Evolutionary conservation across 2,113 vertebrate species (phyloP).

Genomic region (Glaucomys volans): DNA sequence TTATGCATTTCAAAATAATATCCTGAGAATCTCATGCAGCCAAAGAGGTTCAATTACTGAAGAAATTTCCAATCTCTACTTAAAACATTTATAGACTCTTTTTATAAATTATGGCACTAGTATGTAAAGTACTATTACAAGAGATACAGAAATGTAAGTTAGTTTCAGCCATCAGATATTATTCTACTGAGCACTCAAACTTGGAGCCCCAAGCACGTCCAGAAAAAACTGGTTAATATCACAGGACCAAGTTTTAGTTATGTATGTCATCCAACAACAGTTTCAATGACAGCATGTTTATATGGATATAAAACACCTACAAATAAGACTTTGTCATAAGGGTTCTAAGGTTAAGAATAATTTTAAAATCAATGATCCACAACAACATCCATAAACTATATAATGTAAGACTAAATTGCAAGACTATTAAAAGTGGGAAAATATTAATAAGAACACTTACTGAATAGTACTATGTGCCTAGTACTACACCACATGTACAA

Average conservation of each 20-base stretch:
- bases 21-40: background rate
- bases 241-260: background rate
- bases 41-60: background rate
- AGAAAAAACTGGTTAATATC: background rate
- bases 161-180: background rate
- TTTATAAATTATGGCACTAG: background rate
- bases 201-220: background rate
- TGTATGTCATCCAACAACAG: background rate
- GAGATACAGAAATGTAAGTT: too few species aligned
- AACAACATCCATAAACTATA: background rate
- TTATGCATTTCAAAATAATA: background rate
- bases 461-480: background rate
- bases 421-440: background rate
- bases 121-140: too few species aligned
- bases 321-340: background rate
- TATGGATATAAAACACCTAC: too few species aligned
- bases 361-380: slow-evolving; percentile 16
- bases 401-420: too few species aligned
- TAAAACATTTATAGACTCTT: background rate
- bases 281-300: background rate
- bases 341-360: slow-evolving; percentile 21
- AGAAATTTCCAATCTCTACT: background rate
- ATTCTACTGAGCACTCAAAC: background rate
- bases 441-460: background rate
- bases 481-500: background rate